Conservation (phyloP, 1,140 invertebrate genomes). For the Plodia interpunctella region DNA sequence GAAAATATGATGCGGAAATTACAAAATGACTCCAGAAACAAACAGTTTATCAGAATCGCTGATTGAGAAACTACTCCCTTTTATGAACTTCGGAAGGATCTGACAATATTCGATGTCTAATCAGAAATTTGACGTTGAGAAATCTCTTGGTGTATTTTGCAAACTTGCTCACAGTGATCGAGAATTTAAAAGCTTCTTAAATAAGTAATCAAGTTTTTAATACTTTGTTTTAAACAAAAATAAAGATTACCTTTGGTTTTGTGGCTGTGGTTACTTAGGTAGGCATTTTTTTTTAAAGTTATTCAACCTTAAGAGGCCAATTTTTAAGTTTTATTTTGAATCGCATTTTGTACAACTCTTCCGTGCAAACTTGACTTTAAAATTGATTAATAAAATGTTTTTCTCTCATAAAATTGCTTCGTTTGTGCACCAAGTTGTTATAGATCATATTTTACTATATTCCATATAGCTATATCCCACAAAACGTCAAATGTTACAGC, state of each 20-base stretch:
- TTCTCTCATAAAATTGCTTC: too few relatives aligned
- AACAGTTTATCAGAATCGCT: not conserved
- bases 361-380: too few relatives aligned
- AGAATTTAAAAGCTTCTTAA: conserved; percentile 23
- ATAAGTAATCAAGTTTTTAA: conserved; percentile 42
- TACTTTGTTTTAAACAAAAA: too few relatives aligned
- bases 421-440: conserved; percentile 11
- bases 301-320: too few relatives aligned
- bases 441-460: conserved; percentile 69
- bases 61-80: not conserved
- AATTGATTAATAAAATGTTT: too few relatives aligned
- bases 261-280: too few relatives aligned
- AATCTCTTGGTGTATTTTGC: conserved; percentile 7
- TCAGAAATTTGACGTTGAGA: conserved; percentile 25
- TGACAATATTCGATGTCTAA: conserved; percentile 41
- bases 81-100: conserved; percentile 16
- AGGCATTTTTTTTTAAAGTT: too few relatives aligned
- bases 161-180: not conserved
- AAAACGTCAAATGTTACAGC: conserved; percentile 75
- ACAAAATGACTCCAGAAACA: not conserved
- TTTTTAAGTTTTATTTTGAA: too few relatives aligned
- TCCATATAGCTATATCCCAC: conserved; percentile 66
- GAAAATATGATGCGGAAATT: not conserved
- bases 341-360: too few relatives aligned
- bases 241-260: too few relatives aligned